Evolutionary conservation across 2,797 vertebrate genomes (phyloP).

Genomic region (Phaenicophaeus curvirostris): DNA sequence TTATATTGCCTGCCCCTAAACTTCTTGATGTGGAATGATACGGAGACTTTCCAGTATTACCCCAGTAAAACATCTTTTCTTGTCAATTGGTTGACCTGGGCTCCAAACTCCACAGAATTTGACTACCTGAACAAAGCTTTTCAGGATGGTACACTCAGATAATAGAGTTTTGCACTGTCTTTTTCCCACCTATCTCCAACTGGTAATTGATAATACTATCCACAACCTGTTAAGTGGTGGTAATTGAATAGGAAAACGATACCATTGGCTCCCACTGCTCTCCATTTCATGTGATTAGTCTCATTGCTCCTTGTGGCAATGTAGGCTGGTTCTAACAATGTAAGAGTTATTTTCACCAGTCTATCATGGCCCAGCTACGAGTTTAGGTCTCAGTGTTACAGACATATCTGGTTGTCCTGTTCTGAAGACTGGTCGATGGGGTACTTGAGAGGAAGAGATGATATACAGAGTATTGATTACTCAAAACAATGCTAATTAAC

Average conservation of each 20-base stretch:
- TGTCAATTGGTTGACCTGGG: background rate
- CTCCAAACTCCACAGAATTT: background rate
- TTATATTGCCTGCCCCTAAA: background rate
- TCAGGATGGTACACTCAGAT: too few relatives aligned
- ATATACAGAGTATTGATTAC: background rate
- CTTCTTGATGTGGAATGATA: background rate
- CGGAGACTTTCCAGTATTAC: fast-evolving
- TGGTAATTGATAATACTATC: background rate
- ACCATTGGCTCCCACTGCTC: fast-evolving
- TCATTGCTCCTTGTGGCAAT: background rate
- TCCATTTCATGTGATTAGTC: background rate
- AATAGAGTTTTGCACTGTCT: background rate
- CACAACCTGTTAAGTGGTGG: background rate
- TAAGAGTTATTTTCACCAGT: background rate
- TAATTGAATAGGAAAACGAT: background rate
- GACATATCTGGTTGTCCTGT: background rate
- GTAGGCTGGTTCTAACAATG: background rate
- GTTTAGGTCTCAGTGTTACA: background rate
- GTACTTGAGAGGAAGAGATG: background rate
- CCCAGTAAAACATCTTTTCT: background rate
- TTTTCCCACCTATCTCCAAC: background rate
- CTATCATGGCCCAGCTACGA: background rate
- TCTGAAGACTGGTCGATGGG: background rate
- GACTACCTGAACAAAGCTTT: background rate
- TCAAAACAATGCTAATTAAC: background rate